phyloP scores from a whole-genome alignment of 2,888 invertebrate genomes.

The Sthenelais limicola region DNA sequence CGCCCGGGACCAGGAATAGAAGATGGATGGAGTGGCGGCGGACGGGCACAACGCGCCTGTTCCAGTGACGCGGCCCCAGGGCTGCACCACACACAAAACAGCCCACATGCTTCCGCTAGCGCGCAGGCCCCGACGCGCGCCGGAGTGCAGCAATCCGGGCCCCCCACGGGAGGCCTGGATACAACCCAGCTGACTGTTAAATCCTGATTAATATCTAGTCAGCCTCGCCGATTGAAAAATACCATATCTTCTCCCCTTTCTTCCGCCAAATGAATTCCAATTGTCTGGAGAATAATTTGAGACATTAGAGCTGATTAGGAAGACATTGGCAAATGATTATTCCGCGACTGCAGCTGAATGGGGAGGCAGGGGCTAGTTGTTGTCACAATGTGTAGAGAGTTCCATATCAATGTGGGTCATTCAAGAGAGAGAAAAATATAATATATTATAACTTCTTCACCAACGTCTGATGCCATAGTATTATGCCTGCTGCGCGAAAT shows the following conservation, averaged over 20 bases:
- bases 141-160: neutral
- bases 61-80: conserved; percentile 28
- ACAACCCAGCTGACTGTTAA: conserved; percentile 39
- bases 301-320: conserved; percentile 37
- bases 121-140: conserved; percentile 18
- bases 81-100: neutral
- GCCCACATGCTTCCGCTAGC: conserved; percentile 26
- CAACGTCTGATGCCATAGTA: too few relatives aligned
- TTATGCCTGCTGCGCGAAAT: too few relatives aligned
- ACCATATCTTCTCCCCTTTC: conserved; percentile 38
- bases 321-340: conserved; percentile 13
- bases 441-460: too few relatives aligned
- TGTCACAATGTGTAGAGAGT: too few relatives aligned
- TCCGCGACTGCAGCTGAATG: neutral
- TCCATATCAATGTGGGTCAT: too few relatives aligned
- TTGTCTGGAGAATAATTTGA: conserved; percentile 36
- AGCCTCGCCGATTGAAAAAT: conserved; percentile 23
- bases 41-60: conserved; percentile 27
- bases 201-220: conserved; percentile 38
- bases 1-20: conserved; percentile 13
- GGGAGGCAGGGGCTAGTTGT: conserved; percentile 13
- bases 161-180: conserved; percentile 21
- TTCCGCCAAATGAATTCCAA: conserved; percentile 37
- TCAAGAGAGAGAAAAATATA: too few relatives aligned
- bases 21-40: conserved; percentile 33